Percentiles rank a stretch among this genome's conserved stretches.
Conservation (phyloP, 1,140 invertebrate genomes). For the Battus philenor region DNA sequence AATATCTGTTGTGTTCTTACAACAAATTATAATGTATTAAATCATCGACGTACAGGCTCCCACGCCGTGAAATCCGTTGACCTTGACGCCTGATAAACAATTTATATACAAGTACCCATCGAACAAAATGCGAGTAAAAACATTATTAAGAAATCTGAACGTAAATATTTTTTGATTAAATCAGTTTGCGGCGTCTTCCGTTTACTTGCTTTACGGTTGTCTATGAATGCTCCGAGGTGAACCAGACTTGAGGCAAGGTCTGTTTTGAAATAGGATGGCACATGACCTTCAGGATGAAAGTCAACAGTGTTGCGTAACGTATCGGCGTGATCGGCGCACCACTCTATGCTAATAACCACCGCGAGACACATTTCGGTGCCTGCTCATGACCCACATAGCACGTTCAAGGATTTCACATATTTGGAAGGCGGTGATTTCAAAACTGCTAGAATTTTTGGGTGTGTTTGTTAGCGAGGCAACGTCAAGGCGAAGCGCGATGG, state of each 20-base stretch:
- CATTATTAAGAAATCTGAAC: conserved; percentile 16
- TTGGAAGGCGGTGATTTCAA: conserved; percentile 72
- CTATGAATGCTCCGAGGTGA: conserved; percentile 55
- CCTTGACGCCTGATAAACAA: conserved; percentile 35
- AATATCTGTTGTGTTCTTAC: conserved; percentile 69
- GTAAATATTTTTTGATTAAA: conserved; percentile 31
- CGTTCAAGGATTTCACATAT: conserved; percentile 75
- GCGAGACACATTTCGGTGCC: conserved; percentile 62
- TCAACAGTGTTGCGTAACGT: conserved; percentile 70
- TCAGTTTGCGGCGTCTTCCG: conserved; percentile 56
- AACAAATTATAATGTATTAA: conserved; percentile 72
- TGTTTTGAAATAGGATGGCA: conserved; percentile 74
- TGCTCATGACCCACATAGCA: conserved; percentile 71
- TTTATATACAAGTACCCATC: conserved; percentile 8
- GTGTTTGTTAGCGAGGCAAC: conserved; percentile 51
- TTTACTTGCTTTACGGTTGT: conserved; percentile 55
- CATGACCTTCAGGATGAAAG: conserved; percentile 75
- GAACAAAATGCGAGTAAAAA: conserved; percentile 6
- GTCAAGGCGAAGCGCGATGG: conserved; percentile 28
- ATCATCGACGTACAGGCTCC: conserved; percentile 60
- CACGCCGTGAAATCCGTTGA: conserved; percentile 63
- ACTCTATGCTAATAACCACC: conserved; percentile 67
- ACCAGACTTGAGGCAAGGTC: conserved; percentile 65
- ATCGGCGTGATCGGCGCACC: conserved; percentile 48
- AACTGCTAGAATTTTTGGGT: conserved; percentile 65